These are phyloP conservation scores for Mormyrops attenuatus DNA, from an alignment of 2,797 vertebrate species.

Conservation along the genomic window DNA sequence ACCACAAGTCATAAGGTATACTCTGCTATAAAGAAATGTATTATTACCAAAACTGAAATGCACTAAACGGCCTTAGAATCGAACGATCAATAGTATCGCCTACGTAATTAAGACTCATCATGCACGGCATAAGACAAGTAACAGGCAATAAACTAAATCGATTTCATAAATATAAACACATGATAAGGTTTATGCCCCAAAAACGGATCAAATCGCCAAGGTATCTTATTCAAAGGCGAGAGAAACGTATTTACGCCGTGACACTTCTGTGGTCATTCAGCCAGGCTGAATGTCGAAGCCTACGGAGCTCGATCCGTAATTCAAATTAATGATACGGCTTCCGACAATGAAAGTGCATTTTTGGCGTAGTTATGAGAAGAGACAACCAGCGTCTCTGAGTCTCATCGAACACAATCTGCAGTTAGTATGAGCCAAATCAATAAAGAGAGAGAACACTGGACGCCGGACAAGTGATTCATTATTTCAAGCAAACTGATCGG, in stretches of 20 bases:
- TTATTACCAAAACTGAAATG: neutral
- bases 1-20: neutral
- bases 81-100: neutral
- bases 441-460: neutral
- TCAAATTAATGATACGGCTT: neutral
- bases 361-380: neutral
- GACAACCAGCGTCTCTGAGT: neutral
- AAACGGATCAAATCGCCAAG: neutral
- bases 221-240: neutral
- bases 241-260: neutral
- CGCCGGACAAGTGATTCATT: neutral
- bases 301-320: neutral
- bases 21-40: neutral
- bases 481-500: neutral
- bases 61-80: conserved; percentile 1
- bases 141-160: neutral
- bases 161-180: neutral
- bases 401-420: neutral
- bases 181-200: neutral
- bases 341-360: neutral
- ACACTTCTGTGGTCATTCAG: neutral
- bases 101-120: neutral
- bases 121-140: neutral
- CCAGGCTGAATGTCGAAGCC: neutral
- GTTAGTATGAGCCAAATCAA: neutral